A percentile compares a stretch with the other conserved stretches of the same genome.
Evolutionary conservation across 2,113 vertebrate species (phyloP).

Genomic region (Dasyurus viverrinus): DNA sequence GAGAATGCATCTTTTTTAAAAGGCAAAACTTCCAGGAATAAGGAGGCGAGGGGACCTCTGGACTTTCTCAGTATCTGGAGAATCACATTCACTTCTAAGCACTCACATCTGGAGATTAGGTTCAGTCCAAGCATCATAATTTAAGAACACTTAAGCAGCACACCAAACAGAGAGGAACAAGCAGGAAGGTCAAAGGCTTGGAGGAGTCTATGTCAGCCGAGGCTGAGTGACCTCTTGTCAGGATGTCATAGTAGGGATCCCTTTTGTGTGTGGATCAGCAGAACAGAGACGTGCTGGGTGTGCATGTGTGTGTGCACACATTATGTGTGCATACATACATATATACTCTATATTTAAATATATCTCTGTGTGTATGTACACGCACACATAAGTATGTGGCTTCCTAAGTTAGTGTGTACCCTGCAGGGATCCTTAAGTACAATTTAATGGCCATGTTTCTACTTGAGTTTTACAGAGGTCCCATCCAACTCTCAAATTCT

Average conservation of each 20-base stretch:
- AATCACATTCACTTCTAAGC: not conserved
- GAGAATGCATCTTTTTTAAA: not conserved
- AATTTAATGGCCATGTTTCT: not conserved
- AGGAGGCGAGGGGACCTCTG: not conserved
- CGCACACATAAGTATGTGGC: not conserved
- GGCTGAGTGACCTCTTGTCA: too few relatives aligned
- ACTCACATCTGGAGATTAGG: not conserved
- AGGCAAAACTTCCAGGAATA: not conserved
- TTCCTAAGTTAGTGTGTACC: not conserved
- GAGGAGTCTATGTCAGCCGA: too few relatives aligned
- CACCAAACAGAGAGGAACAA: not conserved
- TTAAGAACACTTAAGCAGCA: not conserved
- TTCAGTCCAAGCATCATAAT: not conserved
- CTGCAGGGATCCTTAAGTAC: not conserved
- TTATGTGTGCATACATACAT: too few relatives aligned
- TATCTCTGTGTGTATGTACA: too few relatives aligned
- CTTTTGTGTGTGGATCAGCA: too few relatives aligned
- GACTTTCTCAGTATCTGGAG: not conserved
- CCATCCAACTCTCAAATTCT: too few relatives aligned
- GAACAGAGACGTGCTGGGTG: not conserved
- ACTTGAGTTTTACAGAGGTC: too few relatives aligned
- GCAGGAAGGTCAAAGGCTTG: too few relatives aligned
- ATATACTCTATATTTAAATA: too few relatives aligned
- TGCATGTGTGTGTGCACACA: too few relatives aligned
- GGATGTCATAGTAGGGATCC: too few relatives aligned